Base-by-base conservation (phyloP, 2,888 invertebrate species). In the Arctia plantaginis region DNA sequence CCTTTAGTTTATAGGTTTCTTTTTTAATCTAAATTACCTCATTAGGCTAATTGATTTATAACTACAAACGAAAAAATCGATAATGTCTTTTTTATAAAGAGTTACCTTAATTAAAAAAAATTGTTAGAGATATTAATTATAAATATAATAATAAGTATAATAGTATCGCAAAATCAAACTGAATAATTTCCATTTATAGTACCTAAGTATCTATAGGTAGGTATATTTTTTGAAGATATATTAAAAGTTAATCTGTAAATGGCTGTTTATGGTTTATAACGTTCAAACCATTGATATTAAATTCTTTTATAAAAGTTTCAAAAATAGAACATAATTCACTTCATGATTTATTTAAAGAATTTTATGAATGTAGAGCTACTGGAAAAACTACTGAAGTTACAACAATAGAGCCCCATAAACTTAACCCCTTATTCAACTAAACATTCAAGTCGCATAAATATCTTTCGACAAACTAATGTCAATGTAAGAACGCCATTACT, bases 381-480 rank as follows among this genome's bases (percentile, higher is more conserved):
- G 35, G 47, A 66, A 77, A 87, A 88, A 86, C 87, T 85, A 85
- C 86, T 85, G 86, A 89, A 91, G 86, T 89, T 88, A 89, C 89
- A 90, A 92, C 89, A 92, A 90, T 89, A 85, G 90, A 87, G 82
- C 86, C 85, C 88, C 91, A 90, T 93, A 94, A 93, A 94, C 91
- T 94, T 93, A 94, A 94, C 94, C 93, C 95, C 94, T 93, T 94
- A 93, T 93, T 93, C 94, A 93, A 94, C 93, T 93, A 91, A 93
- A 94, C 92, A 94, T 92, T 90, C 90, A 94, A 95, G 90, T 94
- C 94, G 87, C 95, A 95, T 95, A 95, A 95, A 95, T 95, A 93
- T 93, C 92, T 92, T 94, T 93, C 93, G 95, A 93, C 94, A 94
- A 94, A 95, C 95, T 95, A 95, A 95, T 95, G 95, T 94, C 95